Evolutionary conservation across 1,140 invertebrate genomes (phyloP).

Genomic region (Pissodes strobi): DNA sequence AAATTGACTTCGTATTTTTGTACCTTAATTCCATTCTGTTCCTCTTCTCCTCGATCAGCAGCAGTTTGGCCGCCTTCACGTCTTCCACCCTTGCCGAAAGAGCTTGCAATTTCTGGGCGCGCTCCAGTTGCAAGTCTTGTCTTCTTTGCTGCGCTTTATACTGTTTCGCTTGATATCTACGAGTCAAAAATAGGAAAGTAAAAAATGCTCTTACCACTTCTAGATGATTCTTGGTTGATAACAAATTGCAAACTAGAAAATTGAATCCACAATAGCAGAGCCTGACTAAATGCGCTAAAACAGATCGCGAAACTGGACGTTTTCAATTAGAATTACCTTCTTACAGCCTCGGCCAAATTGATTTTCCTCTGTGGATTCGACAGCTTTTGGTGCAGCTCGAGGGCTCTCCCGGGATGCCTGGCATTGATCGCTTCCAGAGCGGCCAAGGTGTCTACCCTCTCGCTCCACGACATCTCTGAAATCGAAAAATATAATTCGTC

Average conservation of each 20-base stretch:
- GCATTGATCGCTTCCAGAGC: conserved; percentile 76
- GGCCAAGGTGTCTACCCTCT: conserved; percentile 76
- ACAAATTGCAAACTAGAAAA: background rate
- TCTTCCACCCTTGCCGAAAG: conserved; percentile 88
- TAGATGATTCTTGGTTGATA: background rate
- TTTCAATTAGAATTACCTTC: conserved; percentile 56
- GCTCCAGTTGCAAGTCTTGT: conserved; percentile 79
- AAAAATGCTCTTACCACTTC: background rate
- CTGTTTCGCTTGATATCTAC: conserved; percentile 82
- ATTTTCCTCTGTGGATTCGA: conserved; percentile 87
- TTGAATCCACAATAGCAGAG: too few relatives aligned
- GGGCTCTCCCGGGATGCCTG: conserved; percentile 84
- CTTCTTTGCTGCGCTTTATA: conserved; percentile 80
- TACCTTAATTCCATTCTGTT: conserved; percentile 76
- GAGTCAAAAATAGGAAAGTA: too few relatives aligned
- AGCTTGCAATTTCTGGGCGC: conserved; percentile 82
- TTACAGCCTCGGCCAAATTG: conserved; percentile 76
- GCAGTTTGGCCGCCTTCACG: conserved; percentile 84
- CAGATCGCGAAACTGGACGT: background rate
- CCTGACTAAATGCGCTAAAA: background rate
- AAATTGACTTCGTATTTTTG: too few relatives aligned
- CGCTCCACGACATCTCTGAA: conserved; percentile 72
- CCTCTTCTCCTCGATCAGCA: conserved; percentile 82
- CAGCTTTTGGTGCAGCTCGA: conserved; percentile 90
- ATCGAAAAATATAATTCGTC: too few relatives aligned